Percentiles rank a stretch among this genome's conserved stretches.
Evolutionary conservation across 1,140 invertebrate genomes (phyloP).

Genomic region (Formica exsecta): DNA sequence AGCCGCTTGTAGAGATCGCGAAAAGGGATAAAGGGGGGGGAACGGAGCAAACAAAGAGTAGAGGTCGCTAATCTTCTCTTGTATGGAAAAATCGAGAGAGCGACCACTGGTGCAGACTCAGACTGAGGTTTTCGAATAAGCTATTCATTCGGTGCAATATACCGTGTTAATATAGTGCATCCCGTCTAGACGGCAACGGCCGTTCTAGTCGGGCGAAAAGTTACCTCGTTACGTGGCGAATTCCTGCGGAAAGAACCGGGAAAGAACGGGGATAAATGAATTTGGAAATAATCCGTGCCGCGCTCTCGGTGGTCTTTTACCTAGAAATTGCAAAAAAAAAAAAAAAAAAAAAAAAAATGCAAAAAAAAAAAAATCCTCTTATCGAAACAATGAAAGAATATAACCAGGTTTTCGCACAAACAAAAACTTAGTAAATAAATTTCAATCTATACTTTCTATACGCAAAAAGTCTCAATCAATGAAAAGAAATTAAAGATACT

Average conservation of each 20-base stretch:
- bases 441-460: too few relatives aligned
- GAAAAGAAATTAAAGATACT: background rate
- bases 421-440: background rate
- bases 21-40: background rate
- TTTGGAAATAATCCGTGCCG: background rate
- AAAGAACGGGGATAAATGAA: slow-evolving; percentile 8
- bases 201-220: slow-evolving; percentile 64
- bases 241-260: slow-evolving; percentile 30
- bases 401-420: background rate
- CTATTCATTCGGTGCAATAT: slow-evolving; percentile 73
- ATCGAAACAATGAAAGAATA: background rate
- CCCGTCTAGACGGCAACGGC: slow-evolving; percentile 71
- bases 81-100: slow-evolving; percentile 66
- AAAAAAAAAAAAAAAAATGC: background rate
- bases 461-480: too few relatives aligned
- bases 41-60: slow-evolving; percentile 54
- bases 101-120: slow-evolving; percentile 35
- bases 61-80: slow-evolving; percentile 69
- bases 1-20: background rate
- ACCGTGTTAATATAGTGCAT: slow-evolving; percentile 71
- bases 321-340: slow-evolving; percentile 1
- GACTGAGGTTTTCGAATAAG: slow-evolving; percentile 68
- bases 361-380: background rate
- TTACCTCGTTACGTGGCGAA: slow-evolving; percentile 72
- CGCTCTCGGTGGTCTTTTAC: background rate